Base-by-base conservation (phyloP, 1,140 invertebrate genomes). In the Trichonephila clavata region DNA sequence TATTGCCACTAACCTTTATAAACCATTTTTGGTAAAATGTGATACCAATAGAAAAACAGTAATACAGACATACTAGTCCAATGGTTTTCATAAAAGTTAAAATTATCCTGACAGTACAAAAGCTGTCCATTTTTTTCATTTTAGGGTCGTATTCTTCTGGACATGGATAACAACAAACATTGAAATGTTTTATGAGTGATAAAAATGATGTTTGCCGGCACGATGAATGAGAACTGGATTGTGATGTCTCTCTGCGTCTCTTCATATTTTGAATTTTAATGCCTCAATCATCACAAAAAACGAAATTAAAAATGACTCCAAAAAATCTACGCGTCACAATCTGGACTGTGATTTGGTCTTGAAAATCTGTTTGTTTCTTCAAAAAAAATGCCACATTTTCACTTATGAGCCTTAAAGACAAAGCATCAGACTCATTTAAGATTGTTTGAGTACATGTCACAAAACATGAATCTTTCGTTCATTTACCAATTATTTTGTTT, bases 11-110 rank as follows among this genome's bases (percentile, higher is more conserved):
- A 96, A 98, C 98, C 96, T 97, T 97, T 94, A 98, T 97, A 94
- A 99, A 97, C 97, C 98, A 98, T 97, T 98, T 97, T 95, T 99
- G 98, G 95, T 99, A 99, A 96, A 99, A 99, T 24, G 98, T 99
- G n/a, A 99, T 97, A 88, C 98, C 97, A 95, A 99, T 98, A 13
- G 98, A 99, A 90, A 99, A 97, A 8, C 97, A 96, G 95, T 99
- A 99, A 96, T 99, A 99, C 59, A 98, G 96, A 5, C 97, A 95
- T 92, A 99, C 95, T 39, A 96, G 91, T 43, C 91, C 94, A 91
- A 94, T 50, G 18, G 95, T 95, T 65, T 94, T 83, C 13, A 95
- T 7, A 60, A 80, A 94, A n/a, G 63, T 65, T 21, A 94, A 59
- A 94, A 94, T 81, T 57, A 94, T 21, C 39, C 93, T 81, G 32